A percentile compares a stretch with the other conserved stretches of the same genome.
Evolutionary conservation across 2,888 invertebrate genomes (phyloP).

Genomic region (Anagyrus pseudococci): DNA sequence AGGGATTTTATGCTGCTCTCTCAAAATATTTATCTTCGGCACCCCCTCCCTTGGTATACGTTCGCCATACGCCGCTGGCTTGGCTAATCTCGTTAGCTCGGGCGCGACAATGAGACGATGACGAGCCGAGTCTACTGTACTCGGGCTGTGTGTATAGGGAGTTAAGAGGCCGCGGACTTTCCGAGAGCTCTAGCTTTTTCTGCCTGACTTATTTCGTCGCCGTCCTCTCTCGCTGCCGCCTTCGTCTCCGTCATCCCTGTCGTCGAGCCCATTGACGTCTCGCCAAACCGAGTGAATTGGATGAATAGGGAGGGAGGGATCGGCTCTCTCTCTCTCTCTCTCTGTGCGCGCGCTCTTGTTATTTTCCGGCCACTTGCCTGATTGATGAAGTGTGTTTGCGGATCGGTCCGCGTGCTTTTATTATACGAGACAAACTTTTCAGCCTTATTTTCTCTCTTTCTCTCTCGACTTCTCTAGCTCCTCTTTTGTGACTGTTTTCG

Average conservation of each 20-base stretch:
- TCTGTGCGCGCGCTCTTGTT: no score
- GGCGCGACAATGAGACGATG: conserved; percentile 45
- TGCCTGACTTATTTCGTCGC: neutral
- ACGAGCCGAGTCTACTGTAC: conserved; percentile 21
- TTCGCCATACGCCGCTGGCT: conserved; percentile 45
- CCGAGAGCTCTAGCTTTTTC: neutral
- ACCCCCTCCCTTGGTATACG: conserved; percentile 21
- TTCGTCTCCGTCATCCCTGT: neutral
- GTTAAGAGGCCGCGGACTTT: conserved; percentile 45
- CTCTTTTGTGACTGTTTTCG: no score
- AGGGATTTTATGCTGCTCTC: conserved; percentile 47
- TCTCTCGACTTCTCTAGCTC: no score
- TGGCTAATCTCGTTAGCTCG: conserved; percentile 55
- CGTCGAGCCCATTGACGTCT: neutral
- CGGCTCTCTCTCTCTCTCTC: no score
- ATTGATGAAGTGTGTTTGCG: no score
- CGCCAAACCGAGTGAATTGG: no score
- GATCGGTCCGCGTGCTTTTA: no score
- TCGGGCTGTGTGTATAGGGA: conserved; percentile 47
- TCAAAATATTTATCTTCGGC: conserved; percentile 58
- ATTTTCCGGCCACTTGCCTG: no score
- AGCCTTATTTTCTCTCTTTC: no score
- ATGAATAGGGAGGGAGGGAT: no score
- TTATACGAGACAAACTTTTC: no score
- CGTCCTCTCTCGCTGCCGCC: neutral